Conservation (phyloP, 1,140 invertebrate genomes). For the Musca domestica region DNA sequence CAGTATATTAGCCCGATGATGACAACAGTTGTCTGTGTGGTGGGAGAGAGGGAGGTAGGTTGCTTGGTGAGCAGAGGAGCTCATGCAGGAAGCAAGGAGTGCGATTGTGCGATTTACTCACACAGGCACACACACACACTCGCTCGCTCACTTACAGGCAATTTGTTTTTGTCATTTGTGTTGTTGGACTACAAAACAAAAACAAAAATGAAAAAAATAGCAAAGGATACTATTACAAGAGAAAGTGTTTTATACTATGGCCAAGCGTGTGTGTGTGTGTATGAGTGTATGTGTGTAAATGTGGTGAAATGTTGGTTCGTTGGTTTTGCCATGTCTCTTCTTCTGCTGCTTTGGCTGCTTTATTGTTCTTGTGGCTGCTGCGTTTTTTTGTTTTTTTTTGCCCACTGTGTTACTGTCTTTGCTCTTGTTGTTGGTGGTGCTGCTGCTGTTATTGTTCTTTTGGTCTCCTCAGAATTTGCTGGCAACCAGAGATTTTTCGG, state of each 20-base stretch:
- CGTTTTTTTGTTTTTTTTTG: not conserved
- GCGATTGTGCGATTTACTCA: too few species aligned
- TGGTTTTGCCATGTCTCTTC: not conserved
- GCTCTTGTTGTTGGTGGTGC: slow-evolving; percentile 18
- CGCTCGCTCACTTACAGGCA: not conserved
- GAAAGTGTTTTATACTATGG: slow-evolving; percentile 18
- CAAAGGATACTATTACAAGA: slow-evolving; percentile 17
- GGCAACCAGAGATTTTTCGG: slow-evolving; percentile 31
- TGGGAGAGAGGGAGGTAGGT: too few species aligned
- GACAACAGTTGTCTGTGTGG: too few species aligned
- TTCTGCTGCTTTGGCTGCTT: not conserved
- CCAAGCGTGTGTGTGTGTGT: not conserved
- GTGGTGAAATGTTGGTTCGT: slow-evolving; percentile 1
- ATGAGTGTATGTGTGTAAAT: not conserved
- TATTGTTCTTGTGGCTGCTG: slow-evolving; percentile 15
- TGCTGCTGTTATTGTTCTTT: slow-evolving; percentile 21
- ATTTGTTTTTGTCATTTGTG: slow-evolving; percentile 9
- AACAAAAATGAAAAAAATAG: too few species aligned
- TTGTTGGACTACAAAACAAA: not conserved
- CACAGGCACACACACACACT: too few species aligned
- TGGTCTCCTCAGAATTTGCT: slow-evolving; percentile 4
- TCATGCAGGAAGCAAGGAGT: too few species aligned
- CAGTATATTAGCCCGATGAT: too few species aligned
- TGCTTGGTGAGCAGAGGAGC: too few species aligned
- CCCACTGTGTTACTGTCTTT: slow-evolving; percentile 12